Evolutionary conservation across 1,140 invertebrate species (phyloP).

Genomic region (Lordiphosa collinella): DNA sequence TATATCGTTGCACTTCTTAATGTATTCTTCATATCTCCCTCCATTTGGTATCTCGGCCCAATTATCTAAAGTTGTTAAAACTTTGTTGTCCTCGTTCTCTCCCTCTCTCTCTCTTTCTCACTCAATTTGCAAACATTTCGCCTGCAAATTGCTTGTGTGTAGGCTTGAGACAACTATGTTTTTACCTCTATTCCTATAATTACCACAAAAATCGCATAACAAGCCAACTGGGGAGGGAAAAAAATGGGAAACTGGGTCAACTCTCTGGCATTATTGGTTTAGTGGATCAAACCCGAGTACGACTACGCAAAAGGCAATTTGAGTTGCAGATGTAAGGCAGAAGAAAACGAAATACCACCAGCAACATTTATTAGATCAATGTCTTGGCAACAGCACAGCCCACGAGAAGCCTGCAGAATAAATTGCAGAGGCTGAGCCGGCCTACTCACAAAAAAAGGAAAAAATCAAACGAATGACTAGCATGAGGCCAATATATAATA

Average conservation of each 20-base stretch:
- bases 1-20: no score
- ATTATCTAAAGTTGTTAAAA: no score
- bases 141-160: constrained; percentile 47
- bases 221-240: constrained; percentile 15
- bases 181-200: constrained; percentile 45
- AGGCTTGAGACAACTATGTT: constrained; percentile 28
- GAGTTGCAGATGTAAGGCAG: constrained; percentile 18
- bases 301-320: constrained; percentile 60
- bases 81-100: not conserved
- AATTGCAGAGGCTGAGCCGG: constrained; percentile 46
- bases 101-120: not conserved
- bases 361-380: constrained; percentile 63
- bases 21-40: no score
- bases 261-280: constrained; percentile 52
- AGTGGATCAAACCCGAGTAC: constrained; percentile 52
- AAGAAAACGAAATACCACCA: constrained; percentile 28
- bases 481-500: constrained; percentile 66
- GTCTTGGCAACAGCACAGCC: constrained; percentile 36
- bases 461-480: constrained; percentile 58
- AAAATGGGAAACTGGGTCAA: constrained; percentile 41
- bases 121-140: constrained; percentile 19
- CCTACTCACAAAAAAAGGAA: constrained; percentile 30
- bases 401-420: constrained; percentile 43
- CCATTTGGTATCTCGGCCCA: no score
- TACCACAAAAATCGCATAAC: constrained; percentile 48